A percentile compares a stretch with the other conserved stretches of the same genome.
These are phyloP conservation scores for Spatulosminthurus flaviceps DNA, from an alignment of 2,888 invertebrate species.

Conservation along the genomic window DNA sequence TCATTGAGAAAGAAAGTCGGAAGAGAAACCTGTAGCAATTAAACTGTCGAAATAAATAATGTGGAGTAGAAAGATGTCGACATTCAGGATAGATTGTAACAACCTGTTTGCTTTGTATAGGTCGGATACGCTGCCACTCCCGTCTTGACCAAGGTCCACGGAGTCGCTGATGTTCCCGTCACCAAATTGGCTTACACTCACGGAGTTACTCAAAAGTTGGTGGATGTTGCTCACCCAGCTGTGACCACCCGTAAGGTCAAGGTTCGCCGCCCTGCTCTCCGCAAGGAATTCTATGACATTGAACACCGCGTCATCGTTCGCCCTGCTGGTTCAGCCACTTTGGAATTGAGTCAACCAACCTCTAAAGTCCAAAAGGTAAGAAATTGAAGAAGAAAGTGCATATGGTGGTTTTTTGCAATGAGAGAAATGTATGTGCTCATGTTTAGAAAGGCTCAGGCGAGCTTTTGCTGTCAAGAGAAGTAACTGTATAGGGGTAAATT, in stretches of 20 bases:
- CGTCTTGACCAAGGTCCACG: constrained; percentile 65
- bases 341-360: constrained; percentile 72
- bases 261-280: constrained; percentile 73
- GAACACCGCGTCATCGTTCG: constrained; percentile 72
- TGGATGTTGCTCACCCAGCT: constrained; percentile 72
- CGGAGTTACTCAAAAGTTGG: constrained; percentile 69
- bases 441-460: not conserved
- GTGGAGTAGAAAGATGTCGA: too few relatives aligned
- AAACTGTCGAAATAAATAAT: too few relatives aligned
- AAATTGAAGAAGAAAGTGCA: not conserved
- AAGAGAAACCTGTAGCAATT: not conserved
- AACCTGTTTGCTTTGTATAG: constrained; percentile 36
- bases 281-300: constrained; percentile 74
- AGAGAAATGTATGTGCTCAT: not conserved
- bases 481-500: not conserved
- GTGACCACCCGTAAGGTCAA: constrained; percentile 71
- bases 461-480: not conserved
- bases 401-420: not conserved
- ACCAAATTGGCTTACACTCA: constrained; percentile 69
- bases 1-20: not conserved
- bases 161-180: constrained; percentile 68
- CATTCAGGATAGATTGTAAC: too few relatives aligned
- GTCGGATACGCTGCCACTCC: constrained; percentile 62
- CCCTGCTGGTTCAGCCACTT: constrained; percentile 72
- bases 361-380: constrained; percentile 69